These are phyloP conservation scores for Delphinapterus leucas DNA, from an alignment of 2,113 vertebrate species.

Conservation along the genomic window DNA sequence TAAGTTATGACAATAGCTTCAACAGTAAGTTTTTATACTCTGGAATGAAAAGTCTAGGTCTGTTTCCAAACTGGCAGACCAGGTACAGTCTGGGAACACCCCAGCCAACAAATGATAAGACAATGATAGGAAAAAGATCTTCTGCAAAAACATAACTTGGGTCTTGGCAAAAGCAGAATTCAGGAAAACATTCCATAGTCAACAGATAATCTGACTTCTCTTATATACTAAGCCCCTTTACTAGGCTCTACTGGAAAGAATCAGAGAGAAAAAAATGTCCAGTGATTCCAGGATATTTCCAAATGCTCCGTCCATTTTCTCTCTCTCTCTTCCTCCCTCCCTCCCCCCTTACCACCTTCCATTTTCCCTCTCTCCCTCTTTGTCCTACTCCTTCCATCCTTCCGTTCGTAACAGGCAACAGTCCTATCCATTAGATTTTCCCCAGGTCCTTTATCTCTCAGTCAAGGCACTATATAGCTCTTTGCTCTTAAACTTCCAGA, in stretches of 20 bases:
- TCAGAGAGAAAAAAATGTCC: background rate
- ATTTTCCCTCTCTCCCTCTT: background rate
- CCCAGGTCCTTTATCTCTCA: background rate
- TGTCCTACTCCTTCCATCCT: background rate
- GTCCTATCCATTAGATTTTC: background rate
- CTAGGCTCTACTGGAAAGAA: background rate
- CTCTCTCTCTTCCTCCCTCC: background rate
- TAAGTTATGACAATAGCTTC: background rate
- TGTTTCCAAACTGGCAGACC: conserved; percentile 1
- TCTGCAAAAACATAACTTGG: background rate
- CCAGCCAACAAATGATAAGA: background rate
- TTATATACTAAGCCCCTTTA: background rate
- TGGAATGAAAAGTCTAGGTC: background rate
- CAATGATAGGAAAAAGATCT: conserved; percentile 1
- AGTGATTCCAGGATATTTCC: background rate
- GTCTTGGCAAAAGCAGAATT: background rate
- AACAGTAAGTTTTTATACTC: conserved; percentile 1
- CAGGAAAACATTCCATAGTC: background rate
- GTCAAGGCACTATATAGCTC: background rate
- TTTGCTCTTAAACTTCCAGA: background rate
- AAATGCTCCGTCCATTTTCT: background rate
- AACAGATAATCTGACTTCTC: background rate
- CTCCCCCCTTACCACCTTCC: fast-evolving
- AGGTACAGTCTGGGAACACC: background rate
- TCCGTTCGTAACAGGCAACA: background rate